Evolutionary conservation across 2,888 invertebrate species (phyloP), one percentile per base, ranked within the genome.

Genomic region (Pristionchus japonicus): DNA sequence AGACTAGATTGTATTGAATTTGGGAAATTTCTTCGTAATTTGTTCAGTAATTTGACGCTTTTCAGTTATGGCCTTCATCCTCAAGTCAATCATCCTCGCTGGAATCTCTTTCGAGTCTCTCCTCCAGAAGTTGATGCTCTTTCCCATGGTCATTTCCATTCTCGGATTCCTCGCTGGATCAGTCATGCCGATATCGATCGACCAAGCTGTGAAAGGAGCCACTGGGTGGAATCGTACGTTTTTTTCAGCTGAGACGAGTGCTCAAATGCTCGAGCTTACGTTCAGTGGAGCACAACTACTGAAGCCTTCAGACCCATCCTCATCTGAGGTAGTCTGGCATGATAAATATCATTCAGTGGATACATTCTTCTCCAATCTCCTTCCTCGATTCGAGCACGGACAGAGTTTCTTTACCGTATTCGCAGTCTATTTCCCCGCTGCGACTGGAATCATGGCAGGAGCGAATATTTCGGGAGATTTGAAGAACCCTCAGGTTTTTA

Each of bases 21-120:
- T n/a, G n/a, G n/a, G n/a, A n/a, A n/a, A n/a, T n/a, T n/a, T n/a
- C n/a, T n/a, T n/a, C n/a, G n/a, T n/a, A n/a, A n/a, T n/a, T n/a
- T n/a, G n/a, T n/a, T n/a, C n/a, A n/a, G n/a, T n/a, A n/a, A n/a
- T n/a, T n/a, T n/a, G n/a, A n/a, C n/a, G n/a, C 34, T 23, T 67
- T 67, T 23, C 74, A 87, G 74, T 15, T 13, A 20, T 87, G 0
- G 95, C 97, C 43, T 90, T 97, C 0, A 95, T 97, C 0, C 96
- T 98, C 96, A 96, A 97, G 89, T 94, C 97, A 52, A 96, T 98
- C 83, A 97, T 97, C 92, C 97, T 97, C 3, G 96, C 98, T 31
- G 98, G 98, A 52, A 97, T 98, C 97, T 97, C 97, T 94, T 98
- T 98, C 97, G 98, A 98, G 95, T 97, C 97, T 11, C 97, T 97